Base-by-base conservation (phyloP, 2,113 vertebrate species). In the Ancistrus triradiatus region DNA sequence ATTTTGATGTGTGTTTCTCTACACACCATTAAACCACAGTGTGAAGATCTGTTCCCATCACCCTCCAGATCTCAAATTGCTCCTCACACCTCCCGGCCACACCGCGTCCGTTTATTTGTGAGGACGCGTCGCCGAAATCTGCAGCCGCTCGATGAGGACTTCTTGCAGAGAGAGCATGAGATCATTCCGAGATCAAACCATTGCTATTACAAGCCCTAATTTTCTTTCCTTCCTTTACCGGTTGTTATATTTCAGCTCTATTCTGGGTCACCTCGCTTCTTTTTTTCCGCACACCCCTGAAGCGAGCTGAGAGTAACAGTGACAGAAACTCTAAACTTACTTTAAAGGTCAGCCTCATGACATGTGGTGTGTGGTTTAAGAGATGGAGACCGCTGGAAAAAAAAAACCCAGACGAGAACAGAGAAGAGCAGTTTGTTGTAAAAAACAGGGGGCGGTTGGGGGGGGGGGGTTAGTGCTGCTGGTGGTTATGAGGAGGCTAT, bases 311-410 rank as follows among this genome's bases (percentile, higher is more conserved):
- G 27, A n/a, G n/a, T n/a, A n/a, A 63, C 24, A 25, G 63, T 33
- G 57, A 67, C 56, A 50, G 47, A 44, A 60, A 72, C 43, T 37
- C 10, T n/a, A 13, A 19, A 24, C 50, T n/a, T 48, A 18, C 21
- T 72, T 44, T 63, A 74, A 74, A 74, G 59, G 73, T 74, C 73
- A 70, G 25, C 46, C 24, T 50, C 47, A 56, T 62, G 57, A 70
- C 72, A 70, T 67, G 72, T 74, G 67, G 68, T 70, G 52, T 63
- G 73, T 64, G 73, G 73, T 68, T 68, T 63, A 70, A 40, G n/a
- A 65, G 14, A 43, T 19, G 24, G 50, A 65, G 25, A 58, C 57
- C 46, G 43, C 55, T 57, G 43, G 50, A 27, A 19, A 53, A 59
- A 67, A 59, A 61, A 70, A 69, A n/a, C n/a, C 51, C 67, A 62